These are phyloP conservation scores for Tetranychus cinnabarinus DNA, from an alignment of 1,140 invertebrate species.

Conservation along the genomic window DNA sequence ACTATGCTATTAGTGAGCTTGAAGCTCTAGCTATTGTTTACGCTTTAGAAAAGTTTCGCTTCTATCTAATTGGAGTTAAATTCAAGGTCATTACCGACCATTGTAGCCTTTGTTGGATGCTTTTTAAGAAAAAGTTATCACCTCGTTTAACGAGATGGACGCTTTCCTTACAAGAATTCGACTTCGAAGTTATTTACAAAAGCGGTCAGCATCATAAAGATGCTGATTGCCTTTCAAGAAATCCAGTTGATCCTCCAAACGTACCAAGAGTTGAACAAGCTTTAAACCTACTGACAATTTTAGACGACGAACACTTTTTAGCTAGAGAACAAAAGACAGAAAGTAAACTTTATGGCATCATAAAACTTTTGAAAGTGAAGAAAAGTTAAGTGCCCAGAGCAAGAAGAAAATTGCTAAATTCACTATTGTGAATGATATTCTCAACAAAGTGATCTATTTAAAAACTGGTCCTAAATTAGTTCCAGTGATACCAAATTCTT, in stretches of 20 bases:
- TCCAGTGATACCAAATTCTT: background rate
- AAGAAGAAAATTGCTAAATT: background rate
- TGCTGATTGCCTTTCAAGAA: slow-evolving; percentile 2
- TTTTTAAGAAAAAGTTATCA: slow-evolving; percentile 19
- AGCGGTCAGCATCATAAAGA: slow-evolving; percentile 5
- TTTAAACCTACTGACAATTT: background rate
- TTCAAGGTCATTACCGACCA: slow-evolving; percentile 29
- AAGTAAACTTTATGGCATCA: background rate
- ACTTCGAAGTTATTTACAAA: slow-evolving; percentile 10
- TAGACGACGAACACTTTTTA: slow-evolving; percentile 22
- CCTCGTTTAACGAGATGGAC: slow-evolving; percentile 16
- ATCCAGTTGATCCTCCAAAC: background rate
- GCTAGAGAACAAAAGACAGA: slow-evolving; percentile 17
- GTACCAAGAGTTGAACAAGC: background rate
- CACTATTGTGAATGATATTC: background rate
- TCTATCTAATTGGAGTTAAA: slow-evolving; percentile 17
- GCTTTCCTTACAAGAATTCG: slow-evolving; percentile 10
- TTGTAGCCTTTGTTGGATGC: slow-evolving; percentile 23
- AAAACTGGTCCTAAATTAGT: background rate
- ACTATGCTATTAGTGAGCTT: slow-evolving; percentile 19
- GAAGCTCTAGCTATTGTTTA: slow-evolving; percentile 22
- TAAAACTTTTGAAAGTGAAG: slow-evolving; percentile 4
- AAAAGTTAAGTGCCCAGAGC: slow-evolving; percentile 1
- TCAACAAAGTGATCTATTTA: no score
- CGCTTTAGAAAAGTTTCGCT: slow-evolving; percentile 21